Evolutionary conservation across 2,888 invertebrate species (phyloP).

Genomic region (Trichopria drosophilae): DNA sequence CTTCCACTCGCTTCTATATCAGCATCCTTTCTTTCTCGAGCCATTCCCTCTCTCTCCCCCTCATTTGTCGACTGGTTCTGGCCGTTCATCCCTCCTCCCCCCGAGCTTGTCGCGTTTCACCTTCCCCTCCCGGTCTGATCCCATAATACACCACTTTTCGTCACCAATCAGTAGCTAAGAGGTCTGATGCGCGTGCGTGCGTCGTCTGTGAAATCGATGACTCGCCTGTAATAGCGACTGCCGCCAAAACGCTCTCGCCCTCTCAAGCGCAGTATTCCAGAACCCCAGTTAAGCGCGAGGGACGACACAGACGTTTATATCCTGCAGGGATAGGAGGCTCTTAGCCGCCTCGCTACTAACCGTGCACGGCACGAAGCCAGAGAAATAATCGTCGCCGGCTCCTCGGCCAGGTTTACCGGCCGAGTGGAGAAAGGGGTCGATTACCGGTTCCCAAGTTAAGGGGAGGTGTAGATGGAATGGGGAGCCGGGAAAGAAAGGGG

Average conservation of each 20-base stretch:
- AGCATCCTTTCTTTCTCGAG: background rate
- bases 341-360: conserved; percentile 20
- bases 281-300: conserved; percentile 11
- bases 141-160: conserved; percentile 39
- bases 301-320: background rate
- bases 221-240: conserved; percentile 38
- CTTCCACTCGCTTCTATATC: background rate
- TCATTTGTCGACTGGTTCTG: background rate
- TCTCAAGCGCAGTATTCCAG: conserved; percentile 24
- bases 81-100: conserved; percentile 12
- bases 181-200: conserved; percentile 40
- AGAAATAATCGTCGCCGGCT: too few relatives aligned
- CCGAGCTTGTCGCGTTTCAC: too few relatives aligned
- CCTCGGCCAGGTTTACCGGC: too few relatives aligned
- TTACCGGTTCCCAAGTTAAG: too few relatives aligned
- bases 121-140: conserved; percentile 13
- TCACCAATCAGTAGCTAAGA: conserved; percentile 42
- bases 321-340: background rate
- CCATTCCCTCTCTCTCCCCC: background rate
- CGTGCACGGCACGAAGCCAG: conserved; percentile 1
- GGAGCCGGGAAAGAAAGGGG: background rate
- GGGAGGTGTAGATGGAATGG: too few relatives aligned
- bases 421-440: too few relatives aligned
- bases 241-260: conserved; percentile 41
- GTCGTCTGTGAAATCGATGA: conserved; percentile 42